Evolutionary conservation across 2,888 invertebrate genomes (phyloP).

Genomic region (Gari tellinella): DNA sequence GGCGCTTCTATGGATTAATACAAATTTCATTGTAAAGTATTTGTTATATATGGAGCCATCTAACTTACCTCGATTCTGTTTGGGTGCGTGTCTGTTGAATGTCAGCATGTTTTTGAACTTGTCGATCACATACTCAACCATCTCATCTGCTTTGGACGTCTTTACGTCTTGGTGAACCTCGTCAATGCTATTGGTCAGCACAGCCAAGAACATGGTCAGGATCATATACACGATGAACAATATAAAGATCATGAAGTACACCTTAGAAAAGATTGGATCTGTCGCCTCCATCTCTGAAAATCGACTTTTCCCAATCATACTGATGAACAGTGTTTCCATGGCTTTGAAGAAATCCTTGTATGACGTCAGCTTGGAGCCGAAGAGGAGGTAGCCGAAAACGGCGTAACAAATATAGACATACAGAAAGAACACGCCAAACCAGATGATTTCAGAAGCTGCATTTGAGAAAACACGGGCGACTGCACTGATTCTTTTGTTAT

Average conservation of each 20-base stretch:
- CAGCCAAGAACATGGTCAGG: constrained; percentile 70
- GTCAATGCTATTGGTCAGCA: constrained; percentile 66
- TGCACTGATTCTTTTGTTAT: constrained; percentile 64
- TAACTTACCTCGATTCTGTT: not conserved
- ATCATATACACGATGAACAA: constrained; percentile 69
- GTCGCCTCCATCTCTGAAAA: constrained; percentile 64
- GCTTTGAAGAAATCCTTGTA: constrained; percentile 64
- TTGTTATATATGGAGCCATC: too few relatives aligned
- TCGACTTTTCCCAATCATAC: constrained; percentile 70
- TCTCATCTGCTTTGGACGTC: constrained; percentile 55
- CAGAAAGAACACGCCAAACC: constrained; percentile 67
- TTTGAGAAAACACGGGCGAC: constrained; percentile 61
- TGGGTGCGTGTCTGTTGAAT: constrained; percentile 11
- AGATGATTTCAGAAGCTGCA: constrained; percentile 62
- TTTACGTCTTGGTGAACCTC: constrained; percentile 50
- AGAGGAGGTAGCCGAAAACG: constrained; percentile 63
- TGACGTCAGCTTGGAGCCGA: constrained; percentile 61
- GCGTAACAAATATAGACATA: constrained; percentile 62
- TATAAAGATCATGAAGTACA: constrained; percentile 70
- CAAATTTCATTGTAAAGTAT: too few relatives aligned
- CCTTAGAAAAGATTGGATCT: constrained; percentile 60
- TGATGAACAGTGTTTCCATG: constrained; percentile 68
- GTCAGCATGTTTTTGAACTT: constrained; percentile 49
- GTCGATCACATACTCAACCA: constrained; percentile 56
- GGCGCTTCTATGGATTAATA: too few relatives aligned